Conservation (phyloP, 2,113 vertebrate species). For the Heloderma charlesbogerti region DNA sequence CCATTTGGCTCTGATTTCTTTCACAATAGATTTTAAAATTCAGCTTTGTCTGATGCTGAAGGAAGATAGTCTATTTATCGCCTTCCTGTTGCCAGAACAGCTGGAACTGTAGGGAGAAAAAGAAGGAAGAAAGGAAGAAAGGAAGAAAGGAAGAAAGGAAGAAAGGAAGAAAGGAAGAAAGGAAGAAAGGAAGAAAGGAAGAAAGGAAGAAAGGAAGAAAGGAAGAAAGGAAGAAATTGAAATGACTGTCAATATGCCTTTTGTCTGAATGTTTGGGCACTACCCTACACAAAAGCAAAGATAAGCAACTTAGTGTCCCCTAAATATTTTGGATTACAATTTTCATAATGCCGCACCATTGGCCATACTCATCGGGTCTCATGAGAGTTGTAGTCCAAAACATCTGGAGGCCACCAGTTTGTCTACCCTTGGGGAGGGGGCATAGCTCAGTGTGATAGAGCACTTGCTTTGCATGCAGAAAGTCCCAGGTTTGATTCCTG, state of each 20-base stretch:
- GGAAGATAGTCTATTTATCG: background rate
- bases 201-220: background rate
- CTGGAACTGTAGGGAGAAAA: background rate
- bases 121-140: background rate
- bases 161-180: background rate
- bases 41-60: background rate
- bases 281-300: background rate
- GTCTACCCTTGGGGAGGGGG: too few species aligned
- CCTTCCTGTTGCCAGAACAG: constrained; percentile 18
- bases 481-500: too few species aligned
- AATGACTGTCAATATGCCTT: background rate
- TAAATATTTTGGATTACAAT: background rate
- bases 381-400: too few species aligned
- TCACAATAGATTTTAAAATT: constrained; percentile 36
- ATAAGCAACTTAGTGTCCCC: too few species aligned
- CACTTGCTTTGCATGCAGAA: too few species aligned
- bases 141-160: background rate
- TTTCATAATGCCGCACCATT: too few species aligned
- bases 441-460: too few species aligned
- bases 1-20: constrained; percentile 55
- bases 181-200: background rate
- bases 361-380: too few species aligned
- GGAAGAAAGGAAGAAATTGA: too few species aligned
- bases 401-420: too few species aligned
- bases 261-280: background rate